Evolutionary conservation across 2,888 invertebrate genomes (phyloP), one percentile per base, ranked within the genome.

Genomic region (Melanargia galathea): DNA sequence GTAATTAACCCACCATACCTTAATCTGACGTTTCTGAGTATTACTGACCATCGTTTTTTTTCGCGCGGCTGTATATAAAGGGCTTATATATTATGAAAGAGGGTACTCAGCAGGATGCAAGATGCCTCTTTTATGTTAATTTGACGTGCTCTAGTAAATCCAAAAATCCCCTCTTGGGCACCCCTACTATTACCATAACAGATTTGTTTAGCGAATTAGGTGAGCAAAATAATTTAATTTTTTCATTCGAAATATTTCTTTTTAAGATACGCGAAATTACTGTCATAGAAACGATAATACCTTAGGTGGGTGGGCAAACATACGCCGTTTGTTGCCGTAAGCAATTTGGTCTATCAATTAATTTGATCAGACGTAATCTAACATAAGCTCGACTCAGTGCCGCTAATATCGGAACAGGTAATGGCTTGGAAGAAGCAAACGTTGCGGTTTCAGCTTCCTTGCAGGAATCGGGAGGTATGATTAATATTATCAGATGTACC

Each of bases 341-440:
- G 52, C 52, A 22, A 7, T 52, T 52, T 20, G 35, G 20, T 22
- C 10, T 52, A 52, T 49, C 57, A 57, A 55, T 65, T 65, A 63
- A 26, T 56, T 58, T 43, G 35, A 58, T 63, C 45, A 46, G 52
- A 46, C 60, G 60, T 63, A 63, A 60, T 63, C 57, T 60, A 46
- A 40, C 63, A 22, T 38, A n/a, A 22, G 56, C 35, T 46, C 38
- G 59, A 46, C 43, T 56, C 33, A 40, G 52, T 54, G 63, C 40
- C 62, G 64, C 70, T 79, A 74, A 78, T 76, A 72, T 74, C 68
- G 71, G 72, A 52, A 61, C 70, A 73, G 71, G 75, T 77, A 78
- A 80, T 79, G 76, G 74, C 62, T 69, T 62, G 76, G 77, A 79
- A 79, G 35, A 22, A 52, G 52, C 62, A 35, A 58, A 45, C 51